Conservation (phyloP, 2,888 invertebrate species). For the Nowickia ferox region DNA sequence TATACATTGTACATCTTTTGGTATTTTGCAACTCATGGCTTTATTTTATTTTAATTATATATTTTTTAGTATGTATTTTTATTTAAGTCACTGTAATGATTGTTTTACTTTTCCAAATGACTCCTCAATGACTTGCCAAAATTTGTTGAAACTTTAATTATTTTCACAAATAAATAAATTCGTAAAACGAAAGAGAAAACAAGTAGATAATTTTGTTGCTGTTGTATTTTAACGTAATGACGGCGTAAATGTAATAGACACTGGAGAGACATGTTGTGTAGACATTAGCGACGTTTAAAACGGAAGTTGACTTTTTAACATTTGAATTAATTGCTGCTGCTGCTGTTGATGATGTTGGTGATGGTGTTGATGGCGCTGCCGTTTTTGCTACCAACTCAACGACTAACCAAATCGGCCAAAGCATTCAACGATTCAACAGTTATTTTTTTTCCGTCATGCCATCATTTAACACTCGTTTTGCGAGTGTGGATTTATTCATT, state of each 20-base stretch:
- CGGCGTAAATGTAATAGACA: constrained; percentile 36
- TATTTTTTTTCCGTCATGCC: constrained; percentile 25
- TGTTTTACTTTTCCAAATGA: constrained; percentile 71
- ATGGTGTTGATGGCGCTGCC: constrained; percentile 16
- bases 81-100: constrained; percentile 79
- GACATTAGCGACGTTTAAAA: constrained; percentile 59
- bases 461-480: constrained; percentile 55
- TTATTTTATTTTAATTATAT: not conserved
- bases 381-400: constrained; percentile 48
- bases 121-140: constrained; percentile 75
- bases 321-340: constrained; percentile 80
- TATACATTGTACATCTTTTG: too few species aligned
- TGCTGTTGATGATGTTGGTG: constrained; percentile 5
- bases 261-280: constrained; percentile 32
- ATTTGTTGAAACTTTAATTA: constrained; percentile 80
- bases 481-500: constrained; percentile 51
- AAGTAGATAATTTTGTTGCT: not conserved
- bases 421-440: constrained; percentile 35
- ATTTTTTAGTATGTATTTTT: constrained; percentile 25
- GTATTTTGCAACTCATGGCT: constrained; percentile 6
- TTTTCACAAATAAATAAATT: constrained; percentile 75
- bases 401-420: constrained; percentile 8
- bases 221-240: constrained; percentile 32
- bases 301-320: constrained; percentile 77
- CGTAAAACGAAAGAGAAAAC: constrained; percentile 30